phyloP scores from a whole-genome alignment of 2,888 invertebrate genomes.

The Malachius bipustulatus region DNA sequence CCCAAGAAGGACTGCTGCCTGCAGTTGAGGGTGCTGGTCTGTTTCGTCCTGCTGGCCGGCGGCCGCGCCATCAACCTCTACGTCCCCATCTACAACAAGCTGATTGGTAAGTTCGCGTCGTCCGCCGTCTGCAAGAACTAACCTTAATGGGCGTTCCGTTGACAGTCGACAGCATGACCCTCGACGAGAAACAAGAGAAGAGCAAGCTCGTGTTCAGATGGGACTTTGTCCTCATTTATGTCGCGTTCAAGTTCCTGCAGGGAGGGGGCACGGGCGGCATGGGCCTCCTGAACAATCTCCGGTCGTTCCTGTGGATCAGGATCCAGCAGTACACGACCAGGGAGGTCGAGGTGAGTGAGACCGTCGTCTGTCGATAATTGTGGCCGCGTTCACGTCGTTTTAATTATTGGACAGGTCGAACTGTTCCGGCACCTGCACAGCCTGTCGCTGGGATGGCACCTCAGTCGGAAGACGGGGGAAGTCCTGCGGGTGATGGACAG shows the following conservation, averaged over 20 bases:
- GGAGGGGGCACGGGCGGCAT: slow-evolving; percentile 88
- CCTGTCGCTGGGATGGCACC: slow-evolving; percentile 88
- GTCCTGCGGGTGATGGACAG: slow-evolving; percentile 93
- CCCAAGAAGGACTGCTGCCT: slow-evolving; percentile 67
- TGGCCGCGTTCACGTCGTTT: neutral
- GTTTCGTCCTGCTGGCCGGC: slow-evolving; percentile 59
- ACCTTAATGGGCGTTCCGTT: slow-evolving; percentile 18
- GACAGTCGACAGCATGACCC: slow-evolving; percentile 71
- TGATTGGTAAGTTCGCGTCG: slow-evolving; percentile 57
- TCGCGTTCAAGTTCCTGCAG: slow-evolving; percentile 82
- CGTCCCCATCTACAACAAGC: slow-evolving; percentile 86
- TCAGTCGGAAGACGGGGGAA: slow-evolving; percentile 92
- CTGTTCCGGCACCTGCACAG: slow-evolving; percentile 81
- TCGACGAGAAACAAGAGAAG: slow-evolving; percentile 21
- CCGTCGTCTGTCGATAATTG: neutral
- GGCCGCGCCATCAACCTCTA: slow-evolving; percentile 84
- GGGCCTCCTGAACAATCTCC: slow-evolving; percentile 84
- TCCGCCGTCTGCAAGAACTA: neutral
- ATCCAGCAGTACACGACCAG: slow-evolving; percentile 93
- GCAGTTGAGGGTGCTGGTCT: slow-evolving; percentile 72
- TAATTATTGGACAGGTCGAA: slow-evolving; percentile 47
- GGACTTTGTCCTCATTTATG: slow-evolving; percentile 82
- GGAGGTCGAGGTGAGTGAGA: slow-evolving; percentile 60
- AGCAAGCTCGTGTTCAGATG: slow-evolving; percentile 58
- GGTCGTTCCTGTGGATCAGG: slow-evolving; percentile 88